Evolutionary conservation across 2,888 invertebrate genomes (phyloP), one percentile per base, ranked within the genome.

Genomic region (Mechanitis mazaeus): DNA sequence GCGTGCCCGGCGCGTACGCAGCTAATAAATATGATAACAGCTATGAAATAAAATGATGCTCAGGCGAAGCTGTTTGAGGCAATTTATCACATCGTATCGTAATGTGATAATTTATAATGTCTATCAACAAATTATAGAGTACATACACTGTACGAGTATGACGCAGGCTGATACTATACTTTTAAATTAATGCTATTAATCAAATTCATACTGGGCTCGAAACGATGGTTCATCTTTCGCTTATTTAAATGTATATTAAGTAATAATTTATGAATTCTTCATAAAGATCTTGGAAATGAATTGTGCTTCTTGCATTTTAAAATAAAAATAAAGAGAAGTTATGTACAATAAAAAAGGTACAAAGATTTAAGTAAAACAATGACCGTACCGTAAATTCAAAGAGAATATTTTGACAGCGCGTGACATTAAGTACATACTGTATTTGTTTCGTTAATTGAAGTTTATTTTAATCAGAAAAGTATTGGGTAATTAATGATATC

Each of bases 1-100:
- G 64, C 70, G 70, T 69, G 70, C 69, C 68, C 66, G 65, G 56
- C 68, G 69, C 68, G 64, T 62, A 65, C 67, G 63, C 64, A 64
- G 64, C 66, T 65, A 70, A 70, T 72, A 70, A 72, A 72, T 70
- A 66, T 63, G 65, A 68, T 68, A 68, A 70, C 62, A 60, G 69
- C 61, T 65, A 62, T 64, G 56, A 60, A 65, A 69, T 67, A 60
- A 68, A 68, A 64, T 67, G 64, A 67, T 67, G 67, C 59, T 67
- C 59, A 65, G 45, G 33, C 57, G 55, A 55, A 54, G 55, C 59
- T 45, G 54, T 57, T 59, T 59, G 54, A 60, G 59, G 61, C 57
- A 64, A 61, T 72, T 72, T 66, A 70, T 63, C 67, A 66, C 66
- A 56, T 54, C 65, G 58, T 59, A 64, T 64, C 67, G 65, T 68